Evolutionary conservation across 2,113 vertebrate genomes (phyloP), one percentile per base, ranked within the genome.

Genomic region (Propithecus coquereli): DNA sequence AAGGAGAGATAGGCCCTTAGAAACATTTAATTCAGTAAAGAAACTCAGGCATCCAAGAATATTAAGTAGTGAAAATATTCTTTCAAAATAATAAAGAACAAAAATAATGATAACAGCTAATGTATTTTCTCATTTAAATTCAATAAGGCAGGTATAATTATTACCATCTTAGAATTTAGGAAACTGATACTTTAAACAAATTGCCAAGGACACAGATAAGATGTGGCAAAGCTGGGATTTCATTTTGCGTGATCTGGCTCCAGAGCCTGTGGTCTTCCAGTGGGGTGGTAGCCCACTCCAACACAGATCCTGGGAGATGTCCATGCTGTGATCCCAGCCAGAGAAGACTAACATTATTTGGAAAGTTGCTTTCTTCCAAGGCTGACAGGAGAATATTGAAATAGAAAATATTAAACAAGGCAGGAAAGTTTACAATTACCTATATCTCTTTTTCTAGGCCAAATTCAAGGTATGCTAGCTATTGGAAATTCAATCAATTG

Each of bases 21-120:
- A 82, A 74, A 25, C 43, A 76, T 57, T 92, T 95, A 71, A 83
- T 71, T 85, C 71, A 96, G 4, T 65, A 95, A 66, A 77, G n/a
- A 94, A 73, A 92, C 1, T 61, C 63, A 3, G 10, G 11, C 1
- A 90, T 66, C 37, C 11, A 63, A 94, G 37, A 84, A 79, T 79
- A 87, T 63, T 74, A 80, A 54, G 6, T 52, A 82, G n/a, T 71
- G 10, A 92, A 94, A 91, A 89, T 76, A 16, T 45, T 82, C 34
- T 70, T 80, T 63, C 5, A 87, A n/a, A 95, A 74, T 54, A 95
- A 34, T 66, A 77, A 79, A 40, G 27, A 74, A 80, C 30, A 80
- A 80, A 87, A 88, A 89, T 66, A 52, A 88, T 47, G 2, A 57
- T 20, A 30, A 63, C 43, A 91, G 6, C 17, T 71, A 37, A 59